A percentile compares a stretch with the other conserved stretches of the same genome.
phyloP scores from a whole-genome alignment of 2,113 vertebrate species.

The Tautogolabrus adspersus region DNA sequence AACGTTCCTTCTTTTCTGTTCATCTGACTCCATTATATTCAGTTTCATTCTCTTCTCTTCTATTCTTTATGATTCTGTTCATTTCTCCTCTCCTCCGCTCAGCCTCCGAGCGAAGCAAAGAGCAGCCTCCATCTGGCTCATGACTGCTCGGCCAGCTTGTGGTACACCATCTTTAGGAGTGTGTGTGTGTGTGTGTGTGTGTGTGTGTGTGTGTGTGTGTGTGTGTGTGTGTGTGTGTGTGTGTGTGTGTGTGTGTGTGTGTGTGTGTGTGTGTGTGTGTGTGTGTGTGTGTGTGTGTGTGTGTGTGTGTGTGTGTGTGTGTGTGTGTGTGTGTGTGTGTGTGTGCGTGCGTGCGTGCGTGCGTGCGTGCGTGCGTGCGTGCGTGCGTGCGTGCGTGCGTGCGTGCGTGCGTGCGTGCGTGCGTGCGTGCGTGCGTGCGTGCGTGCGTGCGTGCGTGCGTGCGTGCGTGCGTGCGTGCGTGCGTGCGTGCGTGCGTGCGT shows the following conservation, averaged over 20 bases:
- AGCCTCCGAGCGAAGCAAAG: slow-evolving; percentile 40
- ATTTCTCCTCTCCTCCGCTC: not conserved
- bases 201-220: not conserved
- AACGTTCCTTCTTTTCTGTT: too few relatives aligned
- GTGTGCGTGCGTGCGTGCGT: not conserved
- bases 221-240: not conserved
- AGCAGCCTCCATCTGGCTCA: slow-evolving; percentile 50
- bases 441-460: not conserved
- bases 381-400: not conserved
- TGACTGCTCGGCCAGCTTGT: slow-evolving; percentile 1
- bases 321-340: too few relatives aligned
- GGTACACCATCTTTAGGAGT: not conserved
- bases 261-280: not conserved
- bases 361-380: not conserved
- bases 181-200: not conserved
- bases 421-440: not conserved
- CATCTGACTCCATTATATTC: not conserved
- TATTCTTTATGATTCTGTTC: too few relatives aligned
- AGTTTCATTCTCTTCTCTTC: too few relatives aligned
- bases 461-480: not conserved
- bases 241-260: not conserved
- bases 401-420: not conserved
- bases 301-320: too few relatives aligned
- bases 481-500: too few relatives aligned
- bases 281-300: not conserved